phyloP scores from a whole-genome alignment of 2,113 vertebrate genomes.

The Perca fluviatilis region DNA sequence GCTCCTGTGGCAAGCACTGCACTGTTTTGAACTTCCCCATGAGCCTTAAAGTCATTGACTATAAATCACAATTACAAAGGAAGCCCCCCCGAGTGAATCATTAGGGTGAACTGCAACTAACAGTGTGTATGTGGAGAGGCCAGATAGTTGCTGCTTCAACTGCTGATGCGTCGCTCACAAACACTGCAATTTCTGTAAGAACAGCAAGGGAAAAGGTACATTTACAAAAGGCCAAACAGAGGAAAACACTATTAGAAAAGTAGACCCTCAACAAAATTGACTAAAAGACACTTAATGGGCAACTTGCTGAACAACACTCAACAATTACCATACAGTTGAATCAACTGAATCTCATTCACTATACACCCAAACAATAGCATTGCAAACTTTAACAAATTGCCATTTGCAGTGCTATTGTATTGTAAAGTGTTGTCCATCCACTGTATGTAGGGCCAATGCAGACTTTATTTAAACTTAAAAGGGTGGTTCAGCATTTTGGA shows the following conservation, averaged over 20 bases:
- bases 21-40: background rate
- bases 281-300: background rate
- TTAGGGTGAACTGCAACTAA: slow-evolving; percentile 25
- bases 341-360: too few relatives aligned
- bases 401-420: too few relatives aligned
- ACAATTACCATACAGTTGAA: background rate
- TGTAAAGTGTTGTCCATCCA: too few relatives aligned
- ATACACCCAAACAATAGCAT: background rate
- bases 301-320: background rate
- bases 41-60: background rate
- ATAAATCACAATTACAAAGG: slow-evolving; percentile 35
- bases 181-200: slow-evolving; percentile 18
- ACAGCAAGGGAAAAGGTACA: background rate
- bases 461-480: too few relatives aligned
- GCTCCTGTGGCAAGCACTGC: background rate
- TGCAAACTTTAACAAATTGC: background rate
- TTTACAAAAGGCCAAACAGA: background rate
- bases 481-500: too few relatives aligned
- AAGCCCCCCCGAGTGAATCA: slow-evolving; percentile 20
- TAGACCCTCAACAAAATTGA: background rate
- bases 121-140: slow-evolving; percentile 4
- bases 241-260: background rate
- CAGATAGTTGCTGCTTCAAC: slow-evolving; percentile 25
- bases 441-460: too few relatives aligned
- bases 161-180: background rate